Base-by-base conservation (phyloP, 2,113 vertebrate genomes). In the Entosphenus tridentatus region DNA sequence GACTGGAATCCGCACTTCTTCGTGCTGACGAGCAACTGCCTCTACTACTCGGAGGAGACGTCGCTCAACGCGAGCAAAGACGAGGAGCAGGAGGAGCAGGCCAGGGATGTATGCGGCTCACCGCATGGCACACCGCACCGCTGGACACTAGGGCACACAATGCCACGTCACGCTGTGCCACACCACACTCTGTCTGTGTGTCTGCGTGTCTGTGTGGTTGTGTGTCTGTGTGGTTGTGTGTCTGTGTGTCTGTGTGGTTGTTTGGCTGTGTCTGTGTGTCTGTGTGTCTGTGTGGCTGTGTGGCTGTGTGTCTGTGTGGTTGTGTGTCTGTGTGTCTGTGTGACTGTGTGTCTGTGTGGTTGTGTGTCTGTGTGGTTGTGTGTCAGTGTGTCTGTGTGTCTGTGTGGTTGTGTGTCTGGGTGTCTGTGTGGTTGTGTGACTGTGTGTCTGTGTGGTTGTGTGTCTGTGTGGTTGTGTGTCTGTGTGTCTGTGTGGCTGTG, bases 1-100 rank as follows among this genome's bases (percentile, higher is more conserved):
- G 90, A 96, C 71, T 98, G 93, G 93, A 91, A 95, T 73, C 86
- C 92, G 0, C 93, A 98, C 79, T 98, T 89, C 80, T 98, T 96
- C 39, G 92, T 98, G 73, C 80, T 98, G 79, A 98, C 92, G 72
- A 96, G 85, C 83, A 93, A 78, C 76, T 96, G 95, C 76, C 90
- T 98, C 77, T 98, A 98, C 77, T 98, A 95, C 75, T 96, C 91
- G 1, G 93, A 89, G 65, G 93, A 98, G 76, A 96, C 87, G 13
- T 85, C 82, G 18, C 86, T 73, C 71, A 87, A 88, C 78, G 87
- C 87, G 74, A 84, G 86, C 70, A 98, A 92, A 0, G 93, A 96
- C 68, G 93, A 98, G 10, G 93, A 98, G 68, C 91, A 98, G 74
- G 93, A 96, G 72, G 90, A 91, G 70, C 85, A 87, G 72, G 92